phyloP scores from a whole-genome alignment of 1,140 invertebrate species.

The Drosophila eugracilis region DNA sequence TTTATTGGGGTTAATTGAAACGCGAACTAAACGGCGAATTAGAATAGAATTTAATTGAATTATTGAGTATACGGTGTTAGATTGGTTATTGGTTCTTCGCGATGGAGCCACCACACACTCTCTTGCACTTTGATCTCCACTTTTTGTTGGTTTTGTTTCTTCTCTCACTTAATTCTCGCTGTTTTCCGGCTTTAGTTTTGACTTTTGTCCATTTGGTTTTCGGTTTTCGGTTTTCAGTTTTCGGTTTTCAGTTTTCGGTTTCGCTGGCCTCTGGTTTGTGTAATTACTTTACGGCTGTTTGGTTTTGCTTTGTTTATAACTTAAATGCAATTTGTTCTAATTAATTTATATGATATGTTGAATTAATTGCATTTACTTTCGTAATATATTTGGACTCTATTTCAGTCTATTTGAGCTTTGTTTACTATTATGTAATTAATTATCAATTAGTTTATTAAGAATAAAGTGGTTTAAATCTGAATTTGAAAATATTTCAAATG shows the following conservation, averaged over 20 bases:
- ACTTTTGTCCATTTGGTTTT: slow-evolving; percentile 22
- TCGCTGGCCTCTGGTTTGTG: too few relatives aligned
- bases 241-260: slow-evolving; percentile 7
- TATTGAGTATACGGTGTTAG: slow-evolving; percentile 17
- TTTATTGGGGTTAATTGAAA: slow-evolving; percentile 6
- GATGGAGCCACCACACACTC: slow-evolving; percentile 22
- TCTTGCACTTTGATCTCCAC: slow-evolving; percentile 39
- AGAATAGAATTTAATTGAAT: slow-evolving; percentile 18
- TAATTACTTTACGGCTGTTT: slow-evolving; percentile 18
- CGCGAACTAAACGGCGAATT: slow-evolving; percentile 27
- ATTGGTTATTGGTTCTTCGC: slow-evolving; percentile 19
- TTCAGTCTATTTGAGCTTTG: slow-evolving; percentile 84
- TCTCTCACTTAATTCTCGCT: slow-evolving; percentile 19
- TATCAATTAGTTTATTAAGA: slow-evolving; percentile 50
- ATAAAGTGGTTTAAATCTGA: slow-evolving; percentile 51
- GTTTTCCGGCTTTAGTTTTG: slow-evolving; percentile 32
- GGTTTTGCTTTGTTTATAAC: slow-evolving; percentile 54
- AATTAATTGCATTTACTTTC: slow-evolving; percentile 71
- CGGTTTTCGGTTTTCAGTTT: slow-evolving; percentile 6
- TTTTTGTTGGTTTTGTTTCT: neutral
- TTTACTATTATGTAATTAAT: slow-evolving; percentile 63
- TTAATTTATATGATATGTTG: slow-evolving; percentile 83
- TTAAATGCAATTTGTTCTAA: slow-evolving; percentile 82
- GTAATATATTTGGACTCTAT: slow-evolving; percentile 83
- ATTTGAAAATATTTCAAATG: slow-evolving; percentile 51